Evolutionary conservation across 2,888 invertebrate genomes (phyloP).

Genomic region (Carcina quercana): DNA sequence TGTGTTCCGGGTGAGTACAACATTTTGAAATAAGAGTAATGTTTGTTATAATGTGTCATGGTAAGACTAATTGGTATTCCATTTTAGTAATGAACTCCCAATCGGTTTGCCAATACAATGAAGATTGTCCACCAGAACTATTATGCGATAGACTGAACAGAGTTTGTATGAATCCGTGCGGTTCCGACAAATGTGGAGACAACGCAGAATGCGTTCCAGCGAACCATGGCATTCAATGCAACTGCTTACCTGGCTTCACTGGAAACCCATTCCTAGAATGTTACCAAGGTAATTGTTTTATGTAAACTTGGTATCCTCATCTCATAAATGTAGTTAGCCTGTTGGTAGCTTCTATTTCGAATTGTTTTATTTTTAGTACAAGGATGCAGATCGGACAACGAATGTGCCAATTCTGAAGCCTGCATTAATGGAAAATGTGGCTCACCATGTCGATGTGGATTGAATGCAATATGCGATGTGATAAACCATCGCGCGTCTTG

Average conservation of each 20-base stretch:
- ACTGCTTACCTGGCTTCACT: constrained; percentile 81
- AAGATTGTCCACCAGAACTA: constrained; percentile 91
- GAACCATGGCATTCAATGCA: constrained; percentile 85
- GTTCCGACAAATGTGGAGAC: constrained; percentile 86
- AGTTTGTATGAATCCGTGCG: constrained; percentile 88
- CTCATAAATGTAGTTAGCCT: neutral
- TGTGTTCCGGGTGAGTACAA: constrained; percentile 81
- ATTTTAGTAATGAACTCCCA: constrained; percentile 47
- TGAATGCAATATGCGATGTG: constrained; percentile 88
- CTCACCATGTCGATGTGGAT: constrained; percentile 86
- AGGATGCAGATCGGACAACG: constrained; percentile 81
- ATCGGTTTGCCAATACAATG: constrained; percentile 89
- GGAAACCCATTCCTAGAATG: constrained; percentile 88
- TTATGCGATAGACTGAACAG: constrained; percentile 89
- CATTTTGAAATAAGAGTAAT: constrained; percentile 1
- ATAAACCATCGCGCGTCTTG: constrained; percentile 85
- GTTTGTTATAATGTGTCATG: too few relatives aligned
- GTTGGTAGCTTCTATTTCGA: neutral
- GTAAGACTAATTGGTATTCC: too few relatives aligned
- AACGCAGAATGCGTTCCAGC: constrained; percentile 86
- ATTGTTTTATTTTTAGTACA: constrained; percentile 57
- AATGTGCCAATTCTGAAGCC: constrained; percentile 83
- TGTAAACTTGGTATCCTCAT: neutral
- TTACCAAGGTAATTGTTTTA: constrained; percentile 58
- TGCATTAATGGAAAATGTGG: constrained; percentile 85